These are phyloP conservation scores for Drosophila meridionalis DNA, from an alignment of 2,888 invertebrate species.

Conservation along the genomic window DNA sequence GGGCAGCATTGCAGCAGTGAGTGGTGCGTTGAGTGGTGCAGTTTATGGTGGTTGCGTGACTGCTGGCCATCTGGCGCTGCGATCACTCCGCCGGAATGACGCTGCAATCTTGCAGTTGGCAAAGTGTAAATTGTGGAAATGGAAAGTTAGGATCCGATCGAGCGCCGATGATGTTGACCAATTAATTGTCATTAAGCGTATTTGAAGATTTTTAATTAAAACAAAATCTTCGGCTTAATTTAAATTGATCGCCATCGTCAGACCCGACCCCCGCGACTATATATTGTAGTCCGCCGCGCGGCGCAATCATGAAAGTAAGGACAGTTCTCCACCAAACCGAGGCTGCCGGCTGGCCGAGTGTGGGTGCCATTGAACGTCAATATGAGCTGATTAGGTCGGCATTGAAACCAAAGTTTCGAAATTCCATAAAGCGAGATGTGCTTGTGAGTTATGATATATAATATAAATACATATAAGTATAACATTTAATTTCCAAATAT, in stretches of 20 bases:
- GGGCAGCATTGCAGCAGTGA: conserved; percentile 9
- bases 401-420: conserved; percentile 52
- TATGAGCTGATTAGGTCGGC: conserved; percentile 38
- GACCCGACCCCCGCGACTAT: conserved; percentile 30
- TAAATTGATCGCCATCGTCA: conserved; percentile 74
- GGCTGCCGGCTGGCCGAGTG: conserved; percentile 6
- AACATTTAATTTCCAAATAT: neutral
- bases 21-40: conserved; percentile 28
- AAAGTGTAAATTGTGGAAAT: conserved; percentile 51
- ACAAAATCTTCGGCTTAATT: conserved; percentile 79
- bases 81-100: conserved; percentile 45
- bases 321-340: conserved; percentile 8
- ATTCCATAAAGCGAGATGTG: conserved; percentile 26
- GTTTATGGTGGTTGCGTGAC: conserved; percentile 77
- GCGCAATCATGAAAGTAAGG: conserved; percentile 29
- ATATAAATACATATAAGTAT: too few species aligned
- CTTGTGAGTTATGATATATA: neutral
- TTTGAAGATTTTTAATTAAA: conserved; percentile 82
- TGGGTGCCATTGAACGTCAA: conserved; percentile 43
- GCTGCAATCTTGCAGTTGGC: conserved; percentile 42
- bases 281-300: conserved; percentile 51
- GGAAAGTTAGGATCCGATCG: conserved; percentile 44
- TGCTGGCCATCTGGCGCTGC: conserved; percentile 64
- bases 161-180: conserved; percentile 68
- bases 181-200: conserved; percentile 81